Evolutionary conservation across 2,113 vertebrate species (phyloP).

Genomic region (Hylia prasina): DNA sequence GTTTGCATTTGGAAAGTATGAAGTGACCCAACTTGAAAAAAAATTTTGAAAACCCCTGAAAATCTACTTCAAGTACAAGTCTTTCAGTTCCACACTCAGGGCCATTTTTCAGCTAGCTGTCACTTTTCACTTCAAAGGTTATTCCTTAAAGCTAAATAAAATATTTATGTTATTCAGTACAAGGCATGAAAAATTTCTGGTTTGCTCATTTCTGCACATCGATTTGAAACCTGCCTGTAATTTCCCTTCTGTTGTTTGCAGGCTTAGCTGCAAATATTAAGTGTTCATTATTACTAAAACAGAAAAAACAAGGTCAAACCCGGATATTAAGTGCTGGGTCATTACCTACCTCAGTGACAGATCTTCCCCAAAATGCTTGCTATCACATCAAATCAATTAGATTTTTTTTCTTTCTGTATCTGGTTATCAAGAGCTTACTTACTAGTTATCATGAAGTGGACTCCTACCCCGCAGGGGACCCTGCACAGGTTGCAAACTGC

Average conservation of each 20-base stretch:
- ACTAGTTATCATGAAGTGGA: fast-evolving
- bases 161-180: conserved; percentile 56
- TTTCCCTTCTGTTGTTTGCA: neutral
- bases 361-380: neutral
- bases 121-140: conserved; percentile 60
- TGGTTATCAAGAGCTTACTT: neutral
- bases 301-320: conserved; percentile 13
- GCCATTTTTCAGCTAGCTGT: conserved; percentile 39
- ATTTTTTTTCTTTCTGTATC: neutral
- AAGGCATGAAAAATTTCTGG: conserved; percentile 20
- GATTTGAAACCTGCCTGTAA: neutral
- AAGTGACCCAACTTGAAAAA: neutral
- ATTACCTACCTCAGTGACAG: neutral
- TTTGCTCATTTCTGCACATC: neutral
- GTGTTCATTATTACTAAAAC: neutral
- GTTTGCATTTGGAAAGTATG: neutral
- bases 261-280: conserved; percentile 20
- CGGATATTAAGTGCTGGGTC: neutral
- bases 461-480: neutral
- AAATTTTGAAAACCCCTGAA: neutral
- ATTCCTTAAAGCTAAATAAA: conserved; percentile 54
- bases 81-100: conserved; percentile 11
- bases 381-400: neutral
- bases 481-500: neutral
- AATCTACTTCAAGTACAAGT: conserved; percentile 2